Base-by-base conservation (phyloP, 2,797 vertebrate genomes). In the Hydrophis major region DNA sequence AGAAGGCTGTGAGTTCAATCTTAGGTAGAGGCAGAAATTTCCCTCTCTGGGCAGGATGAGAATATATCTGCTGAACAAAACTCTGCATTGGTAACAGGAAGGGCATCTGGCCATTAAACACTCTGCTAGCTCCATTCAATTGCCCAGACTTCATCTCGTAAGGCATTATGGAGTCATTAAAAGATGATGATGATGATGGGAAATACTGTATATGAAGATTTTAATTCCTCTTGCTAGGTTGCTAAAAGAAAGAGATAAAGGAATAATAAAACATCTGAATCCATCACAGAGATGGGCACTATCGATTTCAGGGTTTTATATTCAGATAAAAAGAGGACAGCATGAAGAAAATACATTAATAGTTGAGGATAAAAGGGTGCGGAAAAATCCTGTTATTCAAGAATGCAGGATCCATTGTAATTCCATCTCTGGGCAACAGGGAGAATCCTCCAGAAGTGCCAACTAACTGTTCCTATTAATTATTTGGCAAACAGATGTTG, bases 401-500 rank as follows among this genome's bases (percentile, higher is more conserved):
- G 95, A 96, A 95, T 93, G 94, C 89, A 94, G 93, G 92, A 93
- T 96, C 91, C 95, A 95, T 96, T 95, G 95, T 89, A 92, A 94
- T 27, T 92, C 95, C 88, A 89, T 89, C 91, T 94, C 88, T 94
- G 95, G 91, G 92, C 89, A 88, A 93, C 94, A 95, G 89, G 91
- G 92, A 92, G 94, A 96, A 96, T 95, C 37, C 28, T 92, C 94
- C 55, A 91, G 89, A 91, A 18, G 14, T 95, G 93, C 95, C 95
- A 95, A 96, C 96, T 94, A 95, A 94, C 94, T 87, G 94, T 91
- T 87, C 91, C 92, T 87, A 63, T 93, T 92, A 92, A 95, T 94
- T 95, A 92, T 95, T 88, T 94, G 61, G 94, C 89, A 96, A 97
- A 96, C 93, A 96, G 95, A 95, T 87, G 92, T 83, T 94, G 91